Evolutionary conservation across 1,140 invertebrate genomes (phyloP), one percentile per base, ranked within the genome.

Genomic region (Zaprionus africanus): DNA sequence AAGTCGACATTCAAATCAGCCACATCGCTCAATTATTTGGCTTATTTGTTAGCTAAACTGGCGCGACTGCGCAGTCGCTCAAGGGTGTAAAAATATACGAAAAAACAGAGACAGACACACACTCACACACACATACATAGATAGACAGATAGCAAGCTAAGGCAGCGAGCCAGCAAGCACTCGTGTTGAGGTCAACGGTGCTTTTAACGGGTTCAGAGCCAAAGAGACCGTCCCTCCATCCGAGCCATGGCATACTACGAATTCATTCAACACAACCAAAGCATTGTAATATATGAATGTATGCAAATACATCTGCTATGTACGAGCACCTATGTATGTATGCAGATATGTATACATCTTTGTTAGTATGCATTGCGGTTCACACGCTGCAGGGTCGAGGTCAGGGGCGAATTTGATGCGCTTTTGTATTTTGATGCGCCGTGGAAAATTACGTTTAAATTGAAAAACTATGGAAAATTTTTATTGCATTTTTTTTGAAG

Each of bases 141-240:
- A 49, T 53, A 60, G 38, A n/a, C 15, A n/a, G 38, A 41, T n/a
- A 17, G 41, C 41, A 46, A 11, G 41, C 41, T 19, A 17, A 17
- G 41, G 41, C 41, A 17, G 7, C 7, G 12, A 56, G 41, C 49
- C 60, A 46, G 64, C 46, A 63, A 65, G 66, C 75, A 76, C 34
- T 57, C 34, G 31, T 70, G 46, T 84, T 81, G 82, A 84, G 82
- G 82, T 84, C 82, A 84, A 86, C 82, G 78, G 82, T 84, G 81
- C 68, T 85, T 84, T 81, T 84, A 85, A 81, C 82, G 81, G 81
- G 69, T 77, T 72, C 69, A 77, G 31, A 59, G 43, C 15, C 41
- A 17, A 17, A 17, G 2, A 9, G n/a, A 9, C 41, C 41, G n/a
- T 46, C 41, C 28, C 22, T 36, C 31, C 36, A 41, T 31, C 49